phyloP scores from a whole-genome alignment of 2,113 vertebrate species.

The Poeciliopsis occidentalis region DNA sequence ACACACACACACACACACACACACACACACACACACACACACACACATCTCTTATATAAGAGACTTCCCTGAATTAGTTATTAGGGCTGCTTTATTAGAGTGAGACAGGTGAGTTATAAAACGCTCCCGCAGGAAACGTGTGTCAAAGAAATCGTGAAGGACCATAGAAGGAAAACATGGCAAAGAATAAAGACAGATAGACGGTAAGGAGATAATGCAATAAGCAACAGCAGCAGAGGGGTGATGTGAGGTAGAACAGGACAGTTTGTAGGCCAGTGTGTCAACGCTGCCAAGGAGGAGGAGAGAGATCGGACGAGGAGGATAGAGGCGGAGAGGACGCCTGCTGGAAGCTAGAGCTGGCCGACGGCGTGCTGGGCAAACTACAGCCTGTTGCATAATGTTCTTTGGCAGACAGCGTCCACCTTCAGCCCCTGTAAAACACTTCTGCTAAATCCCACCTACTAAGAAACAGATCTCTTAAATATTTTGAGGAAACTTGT shows the following conservation, averaged over 20 bases:
- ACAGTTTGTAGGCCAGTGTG: slow-evolving; percentile 74
- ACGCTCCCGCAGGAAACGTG: slow-evolving; percentile 23
- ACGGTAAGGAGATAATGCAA: not conserved
- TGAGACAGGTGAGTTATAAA: slow-evolving; percentile 63
- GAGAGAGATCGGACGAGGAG: slow-evolving; percentile 9
- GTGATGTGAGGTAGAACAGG: slow-evolving; percentile 29
- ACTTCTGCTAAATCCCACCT: slow-evolving; percentile 12
- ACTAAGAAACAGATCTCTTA: not conserved
- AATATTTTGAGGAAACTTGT: not conserved
- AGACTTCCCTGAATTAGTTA: slow-evolving; percentile 49
- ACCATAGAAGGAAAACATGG: not conserved
- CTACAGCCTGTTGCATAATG: slow-evolving; percentile 38
- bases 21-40: not conserved
- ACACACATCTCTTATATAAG: slow-evolving; percentile 48
- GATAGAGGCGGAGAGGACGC: slow-evolving; percentile 11
- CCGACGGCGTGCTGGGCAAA: slow-evolving; percentile 5
- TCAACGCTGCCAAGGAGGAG: slow-evolving; percentile 49
- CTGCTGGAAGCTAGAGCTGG: not conserved
- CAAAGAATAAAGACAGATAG: not conserved
- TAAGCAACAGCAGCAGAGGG: slow-evolving; percentile 10
- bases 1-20: not conserved
- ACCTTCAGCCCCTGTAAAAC: slow-evolving; percentile 12
- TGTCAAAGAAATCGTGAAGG: slow-evolving; percentile 6
- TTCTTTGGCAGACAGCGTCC: slow-evolving; percentile 2
- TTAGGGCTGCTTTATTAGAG: slow-evolving; percentile 57